Conservation (phyloP, 2,113 vertebrate genomes). For the Strix uralensis region DNA sequence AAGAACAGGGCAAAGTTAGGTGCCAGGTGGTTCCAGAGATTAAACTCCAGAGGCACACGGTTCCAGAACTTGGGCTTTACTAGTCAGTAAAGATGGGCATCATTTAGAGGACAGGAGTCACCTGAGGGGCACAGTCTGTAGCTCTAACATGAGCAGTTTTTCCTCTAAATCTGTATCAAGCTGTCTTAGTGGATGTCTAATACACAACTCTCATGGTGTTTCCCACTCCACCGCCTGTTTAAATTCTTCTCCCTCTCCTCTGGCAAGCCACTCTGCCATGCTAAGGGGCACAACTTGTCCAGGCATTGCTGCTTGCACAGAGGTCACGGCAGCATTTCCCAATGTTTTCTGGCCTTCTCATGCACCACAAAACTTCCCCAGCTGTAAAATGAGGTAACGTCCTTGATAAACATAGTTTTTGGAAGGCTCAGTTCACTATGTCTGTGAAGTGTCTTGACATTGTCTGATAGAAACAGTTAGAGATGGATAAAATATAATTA, state of each 20-base stretch:
- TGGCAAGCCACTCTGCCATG: neutral
- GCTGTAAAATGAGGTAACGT: neutral
- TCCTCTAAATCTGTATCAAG: neutral
- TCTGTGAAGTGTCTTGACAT: neutral
- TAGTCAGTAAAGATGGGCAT: neutral
- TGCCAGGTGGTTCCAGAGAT: neutral
- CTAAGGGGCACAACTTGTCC: neutral
- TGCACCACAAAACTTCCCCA: neutral
- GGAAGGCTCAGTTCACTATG: neutral
- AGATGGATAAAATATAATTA: neutral
- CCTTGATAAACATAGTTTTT: neutral
- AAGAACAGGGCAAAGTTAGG: neutral
- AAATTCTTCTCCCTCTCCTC: neutral
- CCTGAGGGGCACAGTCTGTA: neutral
- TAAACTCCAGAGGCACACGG: neutral
- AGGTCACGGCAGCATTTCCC: neutral
- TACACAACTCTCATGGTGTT: neutral
- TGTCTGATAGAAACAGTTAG: neutral
- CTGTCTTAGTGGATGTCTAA: neutral
- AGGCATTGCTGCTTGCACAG: neutral
- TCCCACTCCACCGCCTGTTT: neutral
- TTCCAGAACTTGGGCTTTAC: neutral
- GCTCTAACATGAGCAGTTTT: neutral
- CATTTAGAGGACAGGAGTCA: neutral
- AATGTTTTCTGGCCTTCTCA: neutral